Percentiles rank a stretch among this genome's conserved stretches.
Evolutionary conservation across 2,888 invertebrate genomes (phyloP).

Genomic region (Phymatocera aterrima): DNA sequence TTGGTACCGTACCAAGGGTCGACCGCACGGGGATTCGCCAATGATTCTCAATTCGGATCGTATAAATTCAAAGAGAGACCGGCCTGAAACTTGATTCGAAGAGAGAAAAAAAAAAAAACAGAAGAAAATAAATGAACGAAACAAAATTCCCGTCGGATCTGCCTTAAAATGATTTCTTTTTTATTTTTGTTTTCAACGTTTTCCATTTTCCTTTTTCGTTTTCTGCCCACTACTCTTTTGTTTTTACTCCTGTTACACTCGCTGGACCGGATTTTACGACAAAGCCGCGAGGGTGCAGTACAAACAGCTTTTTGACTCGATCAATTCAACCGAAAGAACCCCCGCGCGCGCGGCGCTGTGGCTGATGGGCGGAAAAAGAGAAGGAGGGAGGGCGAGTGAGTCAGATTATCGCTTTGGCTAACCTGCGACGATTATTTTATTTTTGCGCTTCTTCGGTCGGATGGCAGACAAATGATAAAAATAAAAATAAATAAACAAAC

Average conservation of each 20-base stretch:
- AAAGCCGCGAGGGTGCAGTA: slow-evolving; percentile 14
- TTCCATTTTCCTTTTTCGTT: background rate
- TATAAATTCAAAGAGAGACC: no score
- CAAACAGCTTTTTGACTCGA: slow-evolving; percentile 39
- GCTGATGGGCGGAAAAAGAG: background rate
- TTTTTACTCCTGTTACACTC: background rate
- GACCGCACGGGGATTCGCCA: background rate
- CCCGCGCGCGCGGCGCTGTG: background rate
- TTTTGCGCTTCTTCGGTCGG: background rate
- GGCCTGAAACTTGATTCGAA: no score
- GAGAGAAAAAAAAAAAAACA: no score
- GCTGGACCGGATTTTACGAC: slow-evolving; percentile 15
- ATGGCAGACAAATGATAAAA: background rate
- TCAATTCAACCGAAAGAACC: slow-evolving; percentile 32
- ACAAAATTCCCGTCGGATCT: background rate
- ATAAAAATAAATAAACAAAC: background rate
- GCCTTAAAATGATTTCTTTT: background rate
- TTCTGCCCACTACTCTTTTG: background rate
- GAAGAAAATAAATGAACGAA: background rate
- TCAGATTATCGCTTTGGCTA: background rate
- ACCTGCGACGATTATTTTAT: background rate
- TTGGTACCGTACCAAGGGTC: background rate
- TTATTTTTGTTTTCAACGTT: background rate
- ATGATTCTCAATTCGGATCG: background rate
- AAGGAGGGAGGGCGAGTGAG: no score